Base-by-base conservation (phyloP, 2,888 invertebrate genomes). In the Helobdella robusta region DNA sequence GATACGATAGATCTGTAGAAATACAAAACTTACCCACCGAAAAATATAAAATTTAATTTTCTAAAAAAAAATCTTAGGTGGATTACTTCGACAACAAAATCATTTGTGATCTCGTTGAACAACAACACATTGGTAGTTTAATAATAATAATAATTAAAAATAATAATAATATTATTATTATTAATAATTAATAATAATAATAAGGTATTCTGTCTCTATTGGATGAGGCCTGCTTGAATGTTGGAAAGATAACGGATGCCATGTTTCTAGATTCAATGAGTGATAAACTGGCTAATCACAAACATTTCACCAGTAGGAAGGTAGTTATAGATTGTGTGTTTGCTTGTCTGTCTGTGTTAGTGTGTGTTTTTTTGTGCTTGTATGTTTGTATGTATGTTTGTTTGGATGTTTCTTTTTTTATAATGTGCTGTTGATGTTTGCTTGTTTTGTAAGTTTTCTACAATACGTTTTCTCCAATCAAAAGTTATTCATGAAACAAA, bases 211-310 rank as follows among this genome's bases (percentile, higher is more conserved):
- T 87, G 67, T 87, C 95, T 67, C 90, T 95, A 72, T 86, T 97
- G 85, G 97, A 98, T 77, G 97, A 97, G 80, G 97, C 95, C 6
- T 95, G 94, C 74, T 85, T 94, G 59, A 93, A 89, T 73, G 94
- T 95, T 28, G 94, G 95, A 67, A 91, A 89, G 82, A 88, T 91
- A 18, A 89, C 85, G 0, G 86, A 87, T 35, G 72, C 88, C 83
- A 87, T 91, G 78, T 84, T 95, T 64, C 82, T 97, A 30, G 89
- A 91, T 72, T 91, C 91, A 2, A 88, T 98, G 89, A 92, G 94
- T 80, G 86, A 86, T 75, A 89, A 91, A 68, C 83, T 97, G 54
- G 84, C 83, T 68, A 84, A 84, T 30, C 93, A 97, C 83, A 85
- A 87, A 66, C 93, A 97, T 79, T 98, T 90, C 81, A 87, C 87